A percentile compares a stretch with the other conserved stretches of the same genome.
Evolutionary conservation across 1,140 invertebrate species (phyloP).

Genomic region (Drosophila ohnishii): DNA sequence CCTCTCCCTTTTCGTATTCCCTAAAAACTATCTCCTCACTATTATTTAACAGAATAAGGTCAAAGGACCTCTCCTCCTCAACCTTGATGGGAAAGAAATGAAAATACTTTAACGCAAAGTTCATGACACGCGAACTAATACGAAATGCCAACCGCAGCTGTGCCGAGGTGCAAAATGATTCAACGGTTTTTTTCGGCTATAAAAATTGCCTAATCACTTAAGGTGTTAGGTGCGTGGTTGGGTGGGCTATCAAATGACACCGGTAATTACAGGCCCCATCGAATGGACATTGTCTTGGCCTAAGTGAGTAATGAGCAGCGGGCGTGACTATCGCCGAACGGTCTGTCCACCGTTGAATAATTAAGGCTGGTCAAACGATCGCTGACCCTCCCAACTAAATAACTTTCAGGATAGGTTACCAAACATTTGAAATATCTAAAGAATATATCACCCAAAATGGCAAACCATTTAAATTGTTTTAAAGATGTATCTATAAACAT

Average conservation of each 20-base stretch:
- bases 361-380: slow-evolving; percentile 16
- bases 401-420: not conserved
- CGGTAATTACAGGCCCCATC: slow-evolving; percentile 43
- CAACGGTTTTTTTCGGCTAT: slow-evolving; percentile 43
- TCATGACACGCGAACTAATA: slow-evolving; percentile 54
- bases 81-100: slow-evolving; percentile 30
- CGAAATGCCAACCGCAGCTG: slow-evolving; percentile 31
- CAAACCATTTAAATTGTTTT: slow-evolving; percentile 5
- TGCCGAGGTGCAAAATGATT: slow-evolving; percentile 59
- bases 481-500: not conserved
- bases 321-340: slow-evolving; percentile 31
- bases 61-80: slow-evolving; percentile 9
- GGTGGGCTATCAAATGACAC: slow-evolving; percentile 51
- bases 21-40: not conserved
- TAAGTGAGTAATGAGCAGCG: slow-evolving; percentile 33
- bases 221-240: slow-evolving; percentile 31
- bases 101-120: slow-evolving; percentile 27
- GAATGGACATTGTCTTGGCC: slow-evolving; percentile 39
- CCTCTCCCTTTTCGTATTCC: not conserved
- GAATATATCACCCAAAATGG: not conserved
- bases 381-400: not conserved
- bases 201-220: slow-evolving; percentile 64
- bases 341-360: slow-evolving; percentile 21
- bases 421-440: not conserved
- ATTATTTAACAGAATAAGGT: slow-evolving; percentile 24